Evolutionary conservation across 1,140 invertebrate species (phyloP), one percentile per base, ranked within the genome.

Genomic region (Pseudomyrmex concolor): DNA sequence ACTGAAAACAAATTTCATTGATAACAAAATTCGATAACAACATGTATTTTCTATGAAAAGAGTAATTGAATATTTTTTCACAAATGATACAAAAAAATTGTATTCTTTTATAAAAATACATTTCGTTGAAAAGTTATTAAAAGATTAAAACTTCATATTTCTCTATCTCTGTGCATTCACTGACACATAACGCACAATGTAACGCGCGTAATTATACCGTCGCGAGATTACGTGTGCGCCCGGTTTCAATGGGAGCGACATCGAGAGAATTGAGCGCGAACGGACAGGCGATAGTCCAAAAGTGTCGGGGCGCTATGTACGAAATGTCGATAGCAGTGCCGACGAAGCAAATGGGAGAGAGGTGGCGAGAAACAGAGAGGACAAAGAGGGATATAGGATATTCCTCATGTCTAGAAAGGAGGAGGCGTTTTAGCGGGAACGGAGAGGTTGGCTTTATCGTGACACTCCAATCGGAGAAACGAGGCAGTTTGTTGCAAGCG

Each of bases 401-500:
- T 57, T 15, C 64, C 45, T 45, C 25, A 12, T 12, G 62, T 63
- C 9, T 22, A 50, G 10, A n/a, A n/a, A 19, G 15, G 13, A 25
- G 2, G 9, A 13, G 22, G 22, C 50, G n/a, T 22, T 48, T 48
- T 13, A 8, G 15, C 45, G 64, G 17, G 15, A 19, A 45, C 2
- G 54, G 19, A 2, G 0, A 57, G 51, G n/a, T 73, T 13, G 25
- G 43, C 63, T 84, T 87, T 91, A 91, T 91, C 90, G 87, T 34
- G 54, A 80, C 81, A 78, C 77, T 85, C 73, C 81, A 91, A 89
- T 91, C 88, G 84, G 64, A 43, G 62, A 67, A 17, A 85, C 74
- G 87, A 86, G 86, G 77, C 80, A 87, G 88, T 90, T 89, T 73
- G 89, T 89, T 86, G 89, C 77, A 64, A 84, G 89, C 77, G 71